phyloP scores from a whole-genome alignment of 2,113 vertebrate genomes.

The Apeltes quadracus region DNA sequence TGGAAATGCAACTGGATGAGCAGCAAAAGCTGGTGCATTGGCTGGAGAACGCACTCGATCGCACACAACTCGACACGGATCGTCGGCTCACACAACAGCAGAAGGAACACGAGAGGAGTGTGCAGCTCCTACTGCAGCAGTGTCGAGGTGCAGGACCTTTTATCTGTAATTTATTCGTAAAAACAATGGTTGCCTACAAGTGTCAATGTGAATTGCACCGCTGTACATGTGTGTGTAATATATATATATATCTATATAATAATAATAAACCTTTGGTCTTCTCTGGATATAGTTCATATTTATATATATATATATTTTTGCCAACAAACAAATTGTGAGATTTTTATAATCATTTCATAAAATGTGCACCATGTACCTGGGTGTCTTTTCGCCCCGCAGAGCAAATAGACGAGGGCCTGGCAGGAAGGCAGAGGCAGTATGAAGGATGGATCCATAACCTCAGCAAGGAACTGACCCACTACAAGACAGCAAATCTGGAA shows the following conservation, averaged over 20 bases:
- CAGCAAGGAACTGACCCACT: conserved; percentile 88
- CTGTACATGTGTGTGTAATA: no score
- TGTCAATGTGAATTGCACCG: neutral
- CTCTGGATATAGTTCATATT: neutral
- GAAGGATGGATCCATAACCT: conserved; percentile 89
- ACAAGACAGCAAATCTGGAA: conserved; percentile 87
- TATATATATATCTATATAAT: no score
- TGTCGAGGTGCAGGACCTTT: conserved; percentile 81
- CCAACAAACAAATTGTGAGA: neutral
- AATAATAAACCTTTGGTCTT: neutral
- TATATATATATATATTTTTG: neutral
- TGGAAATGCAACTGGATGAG: conserved; percentile 95
- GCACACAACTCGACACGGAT: conserved; percentile 91
- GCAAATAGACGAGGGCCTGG: conserved; percentile 90
- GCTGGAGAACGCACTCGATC: conserved; percentile 91
- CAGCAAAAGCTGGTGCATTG: conserved; percentile 89
- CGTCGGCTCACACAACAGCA: conserved; percentile 94
- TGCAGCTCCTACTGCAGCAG: conserved; percentile 93
- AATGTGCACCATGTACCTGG: neutral
- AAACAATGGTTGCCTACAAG: neutral
- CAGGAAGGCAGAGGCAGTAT: conserved; percentile 89
- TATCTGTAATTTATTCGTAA: neutral
- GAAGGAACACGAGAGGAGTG: conserved; percentile 91
- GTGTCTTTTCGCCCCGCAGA: conserved; percentile 73
- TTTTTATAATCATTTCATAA: neutral